These are phyloP conservation scores for Halcyon malimbica DNA, from an alignment of 2,113 vertebrate genomes.

Conservation along the genomic window DNA sequence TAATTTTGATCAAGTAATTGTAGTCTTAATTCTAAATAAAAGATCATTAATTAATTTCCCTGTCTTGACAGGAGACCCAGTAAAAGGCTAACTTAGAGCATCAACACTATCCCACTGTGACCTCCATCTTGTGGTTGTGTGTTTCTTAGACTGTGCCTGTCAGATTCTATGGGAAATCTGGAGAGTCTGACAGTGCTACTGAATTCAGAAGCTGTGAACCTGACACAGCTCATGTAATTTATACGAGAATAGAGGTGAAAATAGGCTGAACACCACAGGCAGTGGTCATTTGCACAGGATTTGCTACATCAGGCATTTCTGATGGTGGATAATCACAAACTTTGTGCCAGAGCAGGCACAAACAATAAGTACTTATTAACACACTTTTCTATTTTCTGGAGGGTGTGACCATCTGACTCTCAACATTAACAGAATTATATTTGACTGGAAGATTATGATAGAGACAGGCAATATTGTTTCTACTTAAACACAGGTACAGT, in stretches of 20 bases:
- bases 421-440: background rate
- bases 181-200: background rate
- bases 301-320: background rate
- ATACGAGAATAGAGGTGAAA: background rate
- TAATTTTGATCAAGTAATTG: constrained; percentile 30
- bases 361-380: background rate
- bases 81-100: background rate
- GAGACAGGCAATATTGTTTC: background rate
- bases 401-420: background rate
- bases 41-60: background rate
- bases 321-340: background rate
- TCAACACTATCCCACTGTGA: background rate
- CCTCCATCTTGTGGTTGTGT: background rate
- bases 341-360: background rate
- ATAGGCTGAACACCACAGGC: background rate
- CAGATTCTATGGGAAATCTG: background rate
- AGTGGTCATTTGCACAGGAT: background rate
- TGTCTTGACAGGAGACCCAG: background rate
- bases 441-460: background rate
- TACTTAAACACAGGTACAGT: background rate
- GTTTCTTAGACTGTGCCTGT: background rate
- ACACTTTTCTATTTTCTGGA: background rate
- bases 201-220: background rate
- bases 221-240: background rate
- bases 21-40: background rate